phyloP scores from a whole-genome alignment of 2,797 vertebrate genomes.

The Haliaeetus vocifer region DNA sequence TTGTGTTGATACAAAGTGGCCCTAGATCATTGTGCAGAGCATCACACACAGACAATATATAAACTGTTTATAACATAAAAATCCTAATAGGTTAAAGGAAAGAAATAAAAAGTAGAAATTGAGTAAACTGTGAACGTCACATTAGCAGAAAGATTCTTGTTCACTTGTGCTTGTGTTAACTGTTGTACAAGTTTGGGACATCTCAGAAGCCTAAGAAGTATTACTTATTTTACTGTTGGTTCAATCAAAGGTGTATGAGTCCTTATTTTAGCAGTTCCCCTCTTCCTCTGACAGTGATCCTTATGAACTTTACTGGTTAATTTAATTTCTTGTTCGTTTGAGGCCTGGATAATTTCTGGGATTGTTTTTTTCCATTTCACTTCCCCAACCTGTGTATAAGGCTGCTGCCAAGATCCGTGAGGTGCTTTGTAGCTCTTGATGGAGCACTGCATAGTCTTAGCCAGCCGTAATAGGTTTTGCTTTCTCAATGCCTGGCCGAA shows the following conservation, averaged over 20 bases:
- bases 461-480: not conserved
- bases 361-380: not conserved
- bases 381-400: not conserved
- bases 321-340: not conserved
- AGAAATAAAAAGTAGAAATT: not conserved
- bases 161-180: not conserved
- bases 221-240: not conserved
- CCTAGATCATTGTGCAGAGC: not conserved
- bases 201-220: not conserved
- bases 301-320: not conserved
- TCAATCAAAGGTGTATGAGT: not conserved
- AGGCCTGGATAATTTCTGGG: not conserved
- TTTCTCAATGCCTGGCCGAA: not conserved
- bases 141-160: not conserved
- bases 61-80: not conserved
- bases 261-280: not conserved
- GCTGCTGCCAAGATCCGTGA: not conserved
- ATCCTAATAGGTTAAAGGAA: not conserved
- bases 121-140: not conserved
- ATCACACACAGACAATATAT: not conserved
- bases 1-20: not conserved
- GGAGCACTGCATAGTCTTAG: not conserved
- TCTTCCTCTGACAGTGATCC: not conserved
- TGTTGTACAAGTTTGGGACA: not conserved
- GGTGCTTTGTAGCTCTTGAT: not conserved